Base-by-base conservation (phyloP, 2,888 invertebrate species). In the Anaspis maculata region DNA sequence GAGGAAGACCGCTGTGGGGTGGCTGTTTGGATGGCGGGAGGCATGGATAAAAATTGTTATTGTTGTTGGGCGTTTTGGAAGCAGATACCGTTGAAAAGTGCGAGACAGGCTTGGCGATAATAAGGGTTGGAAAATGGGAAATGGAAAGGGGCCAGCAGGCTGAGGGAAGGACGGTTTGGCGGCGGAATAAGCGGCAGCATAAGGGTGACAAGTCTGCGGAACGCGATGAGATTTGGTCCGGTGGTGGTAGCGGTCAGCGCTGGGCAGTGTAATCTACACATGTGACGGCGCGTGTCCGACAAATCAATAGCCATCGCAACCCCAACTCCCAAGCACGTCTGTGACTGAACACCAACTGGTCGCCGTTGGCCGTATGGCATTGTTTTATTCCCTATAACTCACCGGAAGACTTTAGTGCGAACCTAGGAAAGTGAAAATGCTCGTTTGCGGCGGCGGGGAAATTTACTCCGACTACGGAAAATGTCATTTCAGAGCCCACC, bases 231-330 rank as follows among this genome's bases (percentile, higher is more conserved):
- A 34, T 21, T 30, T 13, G 30, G 33, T 10, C 14, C n/a, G 22
- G 30, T 16, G 35, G 31, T 30, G 26, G 30, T 38, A 31, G 30
- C 28, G 35, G 38, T 39, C 37, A 45, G 37, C 39, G 41, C 35
- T 33, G 39, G 38, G 37, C 51, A 51, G 44, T 52, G 56, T 57
- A 58, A 58, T 57, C 52, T 56, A 57, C 58, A 59, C 57, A 58
- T 54, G 53, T 57, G 58, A 54, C 55, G 56, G 56, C 55, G 53
- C 48, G 55, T 61, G 59, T 60, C 54, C 54, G 51, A 59, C 59
- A 57, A 60, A 62, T 62, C 61, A 60, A 62, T 62, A 62, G 56
- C 53, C 48, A 50, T 51, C 48, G 49, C 53, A 51, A 54, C 54
- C 56, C 56, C 48, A 45, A 38, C 45, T 46, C 45, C 48, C 46